Evolutionary conservation across 2,888 invertebrate species (phyloP).

Genomic region (Panorpa germanica): DNA sequence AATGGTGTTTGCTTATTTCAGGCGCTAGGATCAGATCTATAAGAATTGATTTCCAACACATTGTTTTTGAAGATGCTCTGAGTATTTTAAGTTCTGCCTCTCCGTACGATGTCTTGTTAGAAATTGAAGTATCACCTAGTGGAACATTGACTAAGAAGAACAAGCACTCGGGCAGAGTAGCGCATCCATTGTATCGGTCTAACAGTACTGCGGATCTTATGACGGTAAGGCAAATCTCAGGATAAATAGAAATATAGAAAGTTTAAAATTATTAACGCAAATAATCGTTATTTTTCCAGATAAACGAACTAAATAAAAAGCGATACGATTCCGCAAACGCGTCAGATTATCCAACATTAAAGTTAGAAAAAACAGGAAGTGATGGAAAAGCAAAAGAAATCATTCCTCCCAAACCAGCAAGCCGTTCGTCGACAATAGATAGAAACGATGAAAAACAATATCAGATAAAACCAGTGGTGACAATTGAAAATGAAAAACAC

Average conservation of each 20-base stretch:
- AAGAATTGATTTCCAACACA: conserved; percentile 71
- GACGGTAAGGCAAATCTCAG: too few relatives aligned
- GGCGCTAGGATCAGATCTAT: conserved; percentile 78
- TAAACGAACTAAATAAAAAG: conserved; percentile 9
- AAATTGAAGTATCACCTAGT: conserved; percentile 29
- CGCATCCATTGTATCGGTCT: conserved; percentile 64
- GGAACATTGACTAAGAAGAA: conserved; percentile 3
- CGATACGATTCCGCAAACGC: too few relatives aligned
- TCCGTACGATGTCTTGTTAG: conserved; percentile 71
- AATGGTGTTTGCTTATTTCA: conserved; percentile 20
- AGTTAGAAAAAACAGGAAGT: too few relatives aligned
- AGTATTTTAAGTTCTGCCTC: conserved; percentile 81
- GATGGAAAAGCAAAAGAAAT: too few relatives aligned
- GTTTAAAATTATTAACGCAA: background rate
- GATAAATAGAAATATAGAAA: background rate
- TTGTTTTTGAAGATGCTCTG: conserved; percentile 79
- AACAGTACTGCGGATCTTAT: conserved; percentile 44
- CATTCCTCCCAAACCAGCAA: conserved; percentile 1
- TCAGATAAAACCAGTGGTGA: too few relatives aligned
- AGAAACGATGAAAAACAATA: too few relatives aligned
- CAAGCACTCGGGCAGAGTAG: too few relatives aligned
- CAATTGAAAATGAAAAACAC: conserved; percentile 11
- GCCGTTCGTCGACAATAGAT: too few relatives aligned
- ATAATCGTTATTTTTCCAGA: background rate
- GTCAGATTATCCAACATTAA: too few relatives aligned